Evolutionary conservation across 2,888 invertebrate genomes (phyloP), one percentile per base, ranked within the genome.

Genomic region (Unio pictorum): DNA sequence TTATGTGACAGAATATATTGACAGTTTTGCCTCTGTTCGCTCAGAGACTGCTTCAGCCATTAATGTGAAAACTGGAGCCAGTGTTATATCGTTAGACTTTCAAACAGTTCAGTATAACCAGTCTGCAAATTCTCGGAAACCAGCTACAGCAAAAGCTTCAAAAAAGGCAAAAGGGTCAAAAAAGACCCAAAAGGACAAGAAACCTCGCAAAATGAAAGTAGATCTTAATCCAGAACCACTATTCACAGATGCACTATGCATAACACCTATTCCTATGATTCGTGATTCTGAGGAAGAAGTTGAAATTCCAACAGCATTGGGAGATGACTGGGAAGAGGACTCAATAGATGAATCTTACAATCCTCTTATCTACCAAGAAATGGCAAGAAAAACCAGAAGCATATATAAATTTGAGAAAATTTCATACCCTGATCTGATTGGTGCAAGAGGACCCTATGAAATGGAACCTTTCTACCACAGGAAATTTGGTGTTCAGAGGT

Each of bases 391-490:
- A 57, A 91, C 91, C 0, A 83, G 89, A 67, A 93, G 93, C 84
- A 92, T 94, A 20, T 92, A 93, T 72, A 92, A 93, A 8, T 94
- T 94, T 88, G 93, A 93, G 55, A 95, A 94, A 90, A 92, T 94
- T 7, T 94, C 94, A 0, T 94, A 94, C 88, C 95, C 95, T 26
- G 95, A 95, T 82, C 91, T 94, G 90, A 91, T 92, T 79, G 93
- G 93, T 0, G 93, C 85, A 26, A 82, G 81, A 62, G 91, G 92
- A 28, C 87, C 90, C 0, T 81, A 81, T 26, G 81, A 82, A 56
- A 91, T 92, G 0, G 94, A 94, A 84, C 93, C 93, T 1, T 89
- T 94, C 26, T 92, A 93, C 78, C 87, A 87, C 66, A 92, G 92
- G 79, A 92, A 92, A 76, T 89, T 91, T 73, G 91, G 90, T 73